phyloP scores from a whole-genome alignment of 2,888 invertebrate genomes.

The Athalia cordata region DNA sequence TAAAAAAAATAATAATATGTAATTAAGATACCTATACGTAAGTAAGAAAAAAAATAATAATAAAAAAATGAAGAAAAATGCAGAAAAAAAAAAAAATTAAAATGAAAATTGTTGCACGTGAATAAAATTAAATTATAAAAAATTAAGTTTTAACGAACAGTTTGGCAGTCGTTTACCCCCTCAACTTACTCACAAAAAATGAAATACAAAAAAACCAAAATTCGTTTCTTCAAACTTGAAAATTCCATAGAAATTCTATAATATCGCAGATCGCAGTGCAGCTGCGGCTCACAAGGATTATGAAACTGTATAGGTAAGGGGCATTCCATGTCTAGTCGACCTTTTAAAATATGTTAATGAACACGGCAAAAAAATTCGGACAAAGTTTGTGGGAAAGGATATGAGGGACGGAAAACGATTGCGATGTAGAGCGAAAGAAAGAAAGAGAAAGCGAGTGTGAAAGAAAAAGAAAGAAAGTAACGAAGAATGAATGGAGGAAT shows the following conservation, averaged over 20 bases:
- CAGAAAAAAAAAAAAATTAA: conserved; percentile 23
- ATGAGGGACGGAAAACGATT: neutral
- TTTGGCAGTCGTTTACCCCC: neutral
- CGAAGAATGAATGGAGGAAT: conserved; percentile 14
- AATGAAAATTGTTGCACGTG: conserved; percentile 45
- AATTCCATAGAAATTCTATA: too few species aligned
- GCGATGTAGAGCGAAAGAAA: neutral
- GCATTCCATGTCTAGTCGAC: too few species aligned
- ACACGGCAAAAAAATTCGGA: too few species aligned
- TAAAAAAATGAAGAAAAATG: conserved; percentile 47
- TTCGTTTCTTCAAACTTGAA: too few species aligned
- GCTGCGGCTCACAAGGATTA: too few species aligned
- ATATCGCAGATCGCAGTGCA: too few species aligned
- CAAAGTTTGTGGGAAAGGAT: neutral
- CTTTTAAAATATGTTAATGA: too few species aligned
- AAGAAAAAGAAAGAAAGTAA: neutral
- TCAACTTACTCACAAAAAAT: too few species aligned
- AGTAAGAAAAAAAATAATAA: conserved; percentile 37
- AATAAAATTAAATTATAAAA: conserved; percentile 49
- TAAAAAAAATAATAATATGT: conserved; percentile 29
- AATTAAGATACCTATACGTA: conserved; percentile 47
- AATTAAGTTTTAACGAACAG: conserved; percentile 45
- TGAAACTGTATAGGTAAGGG: too few species aligned
- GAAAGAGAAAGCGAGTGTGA: neutral
- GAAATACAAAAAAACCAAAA: too few species aligned